Percentiles rank a stretch among this genome's conserved stretches.
These are phyloP conservation scores for Lacanobia oleracea DNA, from an alignment of 2,888 invertebrate species.

Conservation along the genomic window DNA sequence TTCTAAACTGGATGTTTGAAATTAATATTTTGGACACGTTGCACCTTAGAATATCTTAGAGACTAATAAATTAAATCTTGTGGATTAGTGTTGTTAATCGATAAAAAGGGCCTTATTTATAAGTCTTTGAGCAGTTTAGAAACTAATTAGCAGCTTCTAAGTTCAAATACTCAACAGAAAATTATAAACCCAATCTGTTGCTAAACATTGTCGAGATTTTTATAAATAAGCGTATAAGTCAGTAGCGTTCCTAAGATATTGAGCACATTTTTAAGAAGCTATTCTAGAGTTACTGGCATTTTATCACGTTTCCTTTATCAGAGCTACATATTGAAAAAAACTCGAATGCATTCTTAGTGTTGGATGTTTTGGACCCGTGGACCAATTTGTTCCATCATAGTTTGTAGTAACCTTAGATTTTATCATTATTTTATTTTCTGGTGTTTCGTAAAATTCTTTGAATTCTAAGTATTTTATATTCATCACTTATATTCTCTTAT, in stretches of 20 bases:
- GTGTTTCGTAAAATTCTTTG: conserved; percentile 28
- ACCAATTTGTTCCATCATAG: conserved; percentile 66
- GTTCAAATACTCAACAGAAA: background rate
- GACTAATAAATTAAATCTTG: conserved; percentile 7
- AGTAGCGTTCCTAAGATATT: background rate
- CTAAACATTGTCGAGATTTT: background rate
- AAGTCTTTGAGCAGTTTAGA: background rate
- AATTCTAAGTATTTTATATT: conserved; percentile 33
- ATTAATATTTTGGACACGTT: background rate
- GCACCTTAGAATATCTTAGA: conserved; percentile 14
- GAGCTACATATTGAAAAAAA: conserved; percentile 47
- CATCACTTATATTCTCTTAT: conserved; percentile 12
- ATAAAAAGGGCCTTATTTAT: background rate
- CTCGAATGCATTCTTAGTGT: conserved; percentile 60
- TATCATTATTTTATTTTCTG: conserved; percentile 36
- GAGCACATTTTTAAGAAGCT: conserved; percentile 7
- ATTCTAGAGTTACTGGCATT: conserved; percentile 9
- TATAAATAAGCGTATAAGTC: background rate
- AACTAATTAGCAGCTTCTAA: background rate
- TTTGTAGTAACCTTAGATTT: conserved; percentile 51
- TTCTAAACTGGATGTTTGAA: background rate
- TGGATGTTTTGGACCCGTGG: conserved; percentile 60
- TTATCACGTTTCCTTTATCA: conserved; percentile 36
- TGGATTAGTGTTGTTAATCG: conserved; percentile 11
- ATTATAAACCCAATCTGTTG: background rate